Conservation (phyloP, 2,113 vertebrate genomes). For the Anguilla japonica region DNA sequence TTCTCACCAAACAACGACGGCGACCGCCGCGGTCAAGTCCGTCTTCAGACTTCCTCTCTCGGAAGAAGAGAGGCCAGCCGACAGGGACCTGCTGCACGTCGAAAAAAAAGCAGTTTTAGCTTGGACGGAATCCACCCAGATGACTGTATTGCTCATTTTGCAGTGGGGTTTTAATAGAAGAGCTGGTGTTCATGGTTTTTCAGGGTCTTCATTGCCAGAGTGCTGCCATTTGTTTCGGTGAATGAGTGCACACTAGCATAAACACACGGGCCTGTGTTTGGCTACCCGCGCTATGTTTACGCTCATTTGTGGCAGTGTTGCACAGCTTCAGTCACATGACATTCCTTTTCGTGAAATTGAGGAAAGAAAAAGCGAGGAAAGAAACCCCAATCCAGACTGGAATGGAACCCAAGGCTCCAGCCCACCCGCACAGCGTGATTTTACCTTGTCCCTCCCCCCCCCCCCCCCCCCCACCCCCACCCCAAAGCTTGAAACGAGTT, state of each 20-base stretch:
- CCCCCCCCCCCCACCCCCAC: too few species aligned
- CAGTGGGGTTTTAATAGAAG: background rate
- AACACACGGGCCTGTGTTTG: background rate
- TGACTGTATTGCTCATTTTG: background rate
- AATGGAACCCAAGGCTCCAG: background rate
- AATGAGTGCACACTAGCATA: background rate
- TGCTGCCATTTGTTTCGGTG: background rate
- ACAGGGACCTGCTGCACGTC: background rate
- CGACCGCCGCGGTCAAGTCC: conserved; percentile 34
- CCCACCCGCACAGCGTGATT: background rate
- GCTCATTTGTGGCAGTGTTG: background rate
- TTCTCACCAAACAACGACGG: conserved; percentile 51
- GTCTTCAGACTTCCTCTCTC: conserved; percentile 33
- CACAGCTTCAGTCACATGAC: background rate
- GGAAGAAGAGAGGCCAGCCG: background rate
- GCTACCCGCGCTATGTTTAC: background rate
- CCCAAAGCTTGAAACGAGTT: background rate
- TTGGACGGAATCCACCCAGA: too few species aligned
- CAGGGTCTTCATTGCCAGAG: background rate
- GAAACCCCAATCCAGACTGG: background rate
- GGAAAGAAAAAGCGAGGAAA: background rate
- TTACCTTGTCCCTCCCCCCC: background rate
- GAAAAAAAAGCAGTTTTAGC: background rate
- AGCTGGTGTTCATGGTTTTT: background rate
- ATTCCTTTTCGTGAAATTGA: background rate